phyloP scores from a whole-genome alignment of 2,113 vertebrate species.

The Charadrius vociferus region DNA sequence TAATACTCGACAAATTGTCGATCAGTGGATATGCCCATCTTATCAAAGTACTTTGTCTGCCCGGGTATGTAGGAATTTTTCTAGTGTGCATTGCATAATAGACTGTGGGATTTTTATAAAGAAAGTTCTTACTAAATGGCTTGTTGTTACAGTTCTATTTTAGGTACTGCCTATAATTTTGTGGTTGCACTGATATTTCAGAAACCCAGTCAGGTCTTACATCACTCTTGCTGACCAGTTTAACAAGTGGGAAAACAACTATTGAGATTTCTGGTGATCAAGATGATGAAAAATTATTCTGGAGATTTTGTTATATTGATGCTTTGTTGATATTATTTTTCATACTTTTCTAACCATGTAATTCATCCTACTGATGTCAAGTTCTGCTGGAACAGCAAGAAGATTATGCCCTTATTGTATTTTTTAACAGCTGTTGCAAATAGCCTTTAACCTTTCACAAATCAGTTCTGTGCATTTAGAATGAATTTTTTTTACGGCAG shows the following conservation, averaged over 20 bases:
- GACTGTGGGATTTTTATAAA: neutral
- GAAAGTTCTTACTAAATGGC: neutral
- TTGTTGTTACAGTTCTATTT: neutral
- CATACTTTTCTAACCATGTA: neutral
- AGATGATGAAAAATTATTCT: neutral
- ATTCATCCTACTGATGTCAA: neutral
- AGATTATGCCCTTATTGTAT: neutral
- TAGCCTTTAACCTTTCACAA: neutral
- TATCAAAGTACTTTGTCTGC: conserved; percentile 24
- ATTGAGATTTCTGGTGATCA: neutral
- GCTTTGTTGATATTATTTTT: neutral
- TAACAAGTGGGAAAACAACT: neutral
- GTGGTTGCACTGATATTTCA: neutral
- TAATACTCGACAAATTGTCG: conserved; percentile 39
- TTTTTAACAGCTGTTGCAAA: neutral
- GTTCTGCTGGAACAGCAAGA: neutral
- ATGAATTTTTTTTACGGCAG: neutral
- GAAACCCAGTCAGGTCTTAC: neutral
- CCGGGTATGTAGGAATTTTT: neutral
- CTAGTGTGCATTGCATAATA: neutral
- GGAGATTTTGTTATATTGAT: neutral
- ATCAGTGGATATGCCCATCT: conserved; percentile 35
- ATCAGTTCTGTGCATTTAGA: neutral
- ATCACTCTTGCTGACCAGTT: neutral
- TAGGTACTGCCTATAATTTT: neutral